These are phyloP conservation scores for Cebidichthys violaceus DNA, from an alignment of 2,113 vertebrate genomes.

Conservation along the genomic window DNA sequence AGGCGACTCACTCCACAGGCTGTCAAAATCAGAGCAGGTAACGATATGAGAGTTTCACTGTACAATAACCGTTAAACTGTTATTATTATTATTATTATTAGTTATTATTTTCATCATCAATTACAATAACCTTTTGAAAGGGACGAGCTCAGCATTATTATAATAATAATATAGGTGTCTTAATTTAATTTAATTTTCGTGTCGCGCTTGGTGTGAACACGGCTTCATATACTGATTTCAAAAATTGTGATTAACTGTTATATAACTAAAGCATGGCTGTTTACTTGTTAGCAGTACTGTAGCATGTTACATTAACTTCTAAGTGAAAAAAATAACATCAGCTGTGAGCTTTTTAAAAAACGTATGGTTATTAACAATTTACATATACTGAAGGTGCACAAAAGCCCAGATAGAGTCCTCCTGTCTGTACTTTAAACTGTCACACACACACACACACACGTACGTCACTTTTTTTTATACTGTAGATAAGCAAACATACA, in stretches of 20 bases:
- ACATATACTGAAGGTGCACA: neutral
- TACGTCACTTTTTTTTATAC: too few species aligned
- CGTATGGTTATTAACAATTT: neutral
- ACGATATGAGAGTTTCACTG: neutral
- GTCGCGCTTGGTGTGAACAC: neutral
- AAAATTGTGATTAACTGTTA: neutral
- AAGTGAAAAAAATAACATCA: too few species aligned
- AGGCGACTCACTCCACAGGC: conserved; percentile 97
- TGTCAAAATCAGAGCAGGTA: conserved; percentile 98
- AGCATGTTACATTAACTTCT: too few species aligned
- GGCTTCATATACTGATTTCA: neutral
- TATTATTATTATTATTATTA: neutral
- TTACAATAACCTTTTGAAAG: neutral
- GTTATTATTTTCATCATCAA: neutral
- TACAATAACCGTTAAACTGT: neutral
- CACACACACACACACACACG: neutral
- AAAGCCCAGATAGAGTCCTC: neutral
- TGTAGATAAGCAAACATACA: too few species aligned
- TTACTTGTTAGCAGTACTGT: too few species aligned
- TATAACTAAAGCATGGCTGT: too few species aligned
- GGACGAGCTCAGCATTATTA: neutral
- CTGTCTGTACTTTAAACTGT: neutral
- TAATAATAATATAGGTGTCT: too few species aligned
- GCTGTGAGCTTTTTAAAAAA: conserved; percentile 77
- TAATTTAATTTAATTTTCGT: too few species aligned